These are phyloP conservation scores for Dicyrtomina minuta DNA, from an alignment of 2,888 invertebrate genomes.

Conservation along the genomic window DNA sequence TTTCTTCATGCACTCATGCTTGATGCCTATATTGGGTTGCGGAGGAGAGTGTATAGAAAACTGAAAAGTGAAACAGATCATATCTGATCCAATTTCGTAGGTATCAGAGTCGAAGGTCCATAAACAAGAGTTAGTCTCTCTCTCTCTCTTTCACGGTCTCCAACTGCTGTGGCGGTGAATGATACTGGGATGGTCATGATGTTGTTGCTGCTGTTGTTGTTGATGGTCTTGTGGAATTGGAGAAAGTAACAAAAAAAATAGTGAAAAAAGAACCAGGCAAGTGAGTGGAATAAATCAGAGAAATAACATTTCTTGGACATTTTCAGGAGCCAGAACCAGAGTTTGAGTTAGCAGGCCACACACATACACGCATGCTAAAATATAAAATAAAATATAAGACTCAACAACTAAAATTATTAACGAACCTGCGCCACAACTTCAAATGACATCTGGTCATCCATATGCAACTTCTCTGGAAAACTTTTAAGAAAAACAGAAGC, in stretches of 20 bases:
- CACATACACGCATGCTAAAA: not conserved
- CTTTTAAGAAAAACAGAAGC: too few species aligned
- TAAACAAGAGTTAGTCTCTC: conserved; percentile 30
- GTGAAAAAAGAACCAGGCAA: conserved; percentile 2
- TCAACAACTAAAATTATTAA: too few species aligned
- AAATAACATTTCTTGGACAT: conserved; percentile 27
- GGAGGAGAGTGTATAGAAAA: not conserved
- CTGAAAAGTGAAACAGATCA: conserved; percentile 14
- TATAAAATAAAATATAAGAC: too few species aligned
- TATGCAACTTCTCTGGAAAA: too few species aligned
- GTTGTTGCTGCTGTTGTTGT: not conserved
- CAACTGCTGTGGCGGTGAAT: not conserved
- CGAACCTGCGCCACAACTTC: too few species aligned
- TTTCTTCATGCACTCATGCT: too few species aligned
- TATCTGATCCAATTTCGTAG: conserved; percentile 38
- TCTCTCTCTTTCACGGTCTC: not conserved
- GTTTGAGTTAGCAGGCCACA: not conserved
- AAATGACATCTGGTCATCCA: too few species aligned
- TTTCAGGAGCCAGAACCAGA: not conserved
- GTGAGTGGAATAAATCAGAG: conserved; percentile 31
- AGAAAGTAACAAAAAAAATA: not conserved
- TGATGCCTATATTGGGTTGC: not conserved
- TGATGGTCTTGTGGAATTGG: not conserved
- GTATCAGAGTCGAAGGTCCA: conserved; percentile 25
- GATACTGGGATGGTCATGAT: too few species aligned